These are phyloP conservation scores for Drosophila nigricruria DNA, from an alignment of 2,888 invertebrate species.

Conservation along the genomic window DNA sequence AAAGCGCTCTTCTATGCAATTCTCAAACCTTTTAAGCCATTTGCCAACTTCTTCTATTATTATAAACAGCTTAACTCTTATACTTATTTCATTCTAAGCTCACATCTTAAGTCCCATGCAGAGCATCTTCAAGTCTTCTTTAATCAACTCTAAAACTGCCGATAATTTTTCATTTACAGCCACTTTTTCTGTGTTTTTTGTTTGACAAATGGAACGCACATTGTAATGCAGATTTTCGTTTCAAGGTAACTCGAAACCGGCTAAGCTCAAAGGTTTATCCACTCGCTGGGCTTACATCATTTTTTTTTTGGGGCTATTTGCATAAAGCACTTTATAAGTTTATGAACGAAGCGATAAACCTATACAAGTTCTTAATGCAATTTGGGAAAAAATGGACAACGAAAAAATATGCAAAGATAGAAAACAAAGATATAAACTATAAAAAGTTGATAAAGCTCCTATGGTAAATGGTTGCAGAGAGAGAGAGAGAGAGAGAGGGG, in stretches of 20 bases:
- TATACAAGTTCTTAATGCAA: constrained; percentile 64
- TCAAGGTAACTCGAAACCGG: constrained; percentile 51
- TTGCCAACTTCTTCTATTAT: not conserved
- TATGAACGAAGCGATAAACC: constrained; percentile 51
- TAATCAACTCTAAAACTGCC: constrained; percentile 18
- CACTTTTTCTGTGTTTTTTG: constrained; percentile 10
- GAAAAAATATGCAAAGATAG: constrained; percentile 48
- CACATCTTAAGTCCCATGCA: not conserved
- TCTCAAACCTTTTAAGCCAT: not conserved
- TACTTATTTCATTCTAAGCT: not conserved
- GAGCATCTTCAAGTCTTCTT: constrained; percentile 22
- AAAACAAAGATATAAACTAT: constrained; percentile 77
- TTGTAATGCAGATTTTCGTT: constrained; percentile 72
- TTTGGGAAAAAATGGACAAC: constrained; percentile 37
- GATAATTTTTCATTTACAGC: constrained; percentile 38
- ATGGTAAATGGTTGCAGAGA: not conserved
- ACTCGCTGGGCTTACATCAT: constrained; percentile 33
- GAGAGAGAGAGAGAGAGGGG: not conserved
- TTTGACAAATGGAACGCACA: constrained; percentile 64
- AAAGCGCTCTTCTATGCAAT: not conserved
- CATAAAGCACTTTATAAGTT: constrained; percentile 59
- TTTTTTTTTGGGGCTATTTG: constrained; percentile 39
- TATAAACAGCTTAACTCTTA: not conserved
- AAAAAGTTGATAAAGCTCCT: constrained; percentile 68
- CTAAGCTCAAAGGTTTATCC: constrained; percentile 16